Evolutionary conservation across 2,797 vertebrate genomes (phyloP).

Genomic region (Oceanodroma leucorhoa): DNA sequence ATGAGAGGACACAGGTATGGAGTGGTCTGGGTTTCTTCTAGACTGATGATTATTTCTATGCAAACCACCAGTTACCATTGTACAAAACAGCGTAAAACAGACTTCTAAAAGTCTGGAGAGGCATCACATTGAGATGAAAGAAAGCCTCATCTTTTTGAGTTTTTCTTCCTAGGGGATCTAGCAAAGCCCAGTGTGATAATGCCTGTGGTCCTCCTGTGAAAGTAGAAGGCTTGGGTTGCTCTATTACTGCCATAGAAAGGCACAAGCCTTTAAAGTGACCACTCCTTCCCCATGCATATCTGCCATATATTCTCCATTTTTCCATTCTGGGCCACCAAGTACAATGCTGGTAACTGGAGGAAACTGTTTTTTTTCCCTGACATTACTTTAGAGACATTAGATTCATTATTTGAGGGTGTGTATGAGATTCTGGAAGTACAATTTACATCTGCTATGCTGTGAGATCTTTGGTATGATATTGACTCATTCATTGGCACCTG

Average conservation of each 20-base stretch:
- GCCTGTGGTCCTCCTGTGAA: neutral
- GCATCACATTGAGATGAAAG: neutral
- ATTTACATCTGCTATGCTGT: constrained; percentile 35
- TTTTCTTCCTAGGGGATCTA: neutral
- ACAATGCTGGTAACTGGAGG: constrained; percentile 5
- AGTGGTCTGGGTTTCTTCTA: neutral
- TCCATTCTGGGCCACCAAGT: neutral
- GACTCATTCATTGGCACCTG: constrained; percentile 61
- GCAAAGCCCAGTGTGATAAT: neutral
- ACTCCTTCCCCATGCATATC: neutral
- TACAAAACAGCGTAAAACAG: neutral
- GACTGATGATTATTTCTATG: neutral
- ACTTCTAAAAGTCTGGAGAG: neutral
- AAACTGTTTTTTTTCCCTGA: neutral
- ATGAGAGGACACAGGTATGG: neutral
- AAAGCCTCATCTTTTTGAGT: neutral
- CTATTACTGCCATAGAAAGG: neutral
- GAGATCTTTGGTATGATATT: constrained; percentile 63
- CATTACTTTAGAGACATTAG: neutral
- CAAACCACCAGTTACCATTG: neutral
- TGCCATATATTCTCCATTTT: neutral
- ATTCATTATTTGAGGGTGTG: constrained; percentile 43
- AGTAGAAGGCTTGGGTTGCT: neutral
- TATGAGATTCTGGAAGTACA: constrained; percentile 61
- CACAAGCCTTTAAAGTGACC: neutral